Percentiles rank a stretch among this genome's conserved stretches.
phyloP scores from a whole-genome alignment of 2,888 invertebrate genomes.

The Melieria picta region DNA sequence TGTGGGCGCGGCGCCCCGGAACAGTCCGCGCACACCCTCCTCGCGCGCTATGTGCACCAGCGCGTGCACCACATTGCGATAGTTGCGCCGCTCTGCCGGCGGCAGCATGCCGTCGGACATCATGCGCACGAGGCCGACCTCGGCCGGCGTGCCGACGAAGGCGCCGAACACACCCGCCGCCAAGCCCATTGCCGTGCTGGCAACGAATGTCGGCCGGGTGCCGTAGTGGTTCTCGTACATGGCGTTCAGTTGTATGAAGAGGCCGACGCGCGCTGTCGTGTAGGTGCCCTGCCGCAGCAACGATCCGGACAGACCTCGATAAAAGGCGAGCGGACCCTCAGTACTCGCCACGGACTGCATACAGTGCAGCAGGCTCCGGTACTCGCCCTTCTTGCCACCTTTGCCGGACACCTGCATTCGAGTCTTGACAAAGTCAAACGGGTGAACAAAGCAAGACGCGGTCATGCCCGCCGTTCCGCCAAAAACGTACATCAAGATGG shows the following conservation, averaged over 20 bases:
- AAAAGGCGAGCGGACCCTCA: constrained; percentile 88
- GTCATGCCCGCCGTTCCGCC: constrained; percentile 90
- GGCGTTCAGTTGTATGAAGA: constrained; percentile 92
- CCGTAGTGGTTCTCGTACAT: constrained; percentile 70
- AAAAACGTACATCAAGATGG: constrained; percentile 66
- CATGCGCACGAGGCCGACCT: constrained; percentile 96
- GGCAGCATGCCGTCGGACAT: constrained; percentile 97
- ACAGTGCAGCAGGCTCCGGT: constrained; percentile 83
- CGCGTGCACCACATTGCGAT: constrained; percentile 92
- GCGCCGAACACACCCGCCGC: constrained; percentile 79
- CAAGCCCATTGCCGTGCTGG: constrained; percentile 86
- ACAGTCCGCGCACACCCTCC: constrained; percentile 82
- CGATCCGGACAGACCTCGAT: constrained; percentile 92
- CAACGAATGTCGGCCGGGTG: constrained; percentile 80
- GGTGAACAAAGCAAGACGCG: constrained; percentile 95
- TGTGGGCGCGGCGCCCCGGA: constrained; percentile 94
- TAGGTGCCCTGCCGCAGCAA: constrained; percentile 96
- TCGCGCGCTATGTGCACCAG: constrained; percentile 80
- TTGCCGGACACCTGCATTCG: constrained; percentile 89
- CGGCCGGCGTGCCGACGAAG: constrained; percentile 97
- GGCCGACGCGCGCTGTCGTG: constrained; percentile 94
- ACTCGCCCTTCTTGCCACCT: constrained; percentile 52
- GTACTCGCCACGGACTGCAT: constrained; percentile 76
- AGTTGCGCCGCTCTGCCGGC: constrained; percentile 86
- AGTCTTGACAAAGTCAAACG: constrained; percentile 96